Evolutionary conservation across 1,140 invertebrate species (phyloP).

Genomic region (Tribolium castaneum): DNA sequence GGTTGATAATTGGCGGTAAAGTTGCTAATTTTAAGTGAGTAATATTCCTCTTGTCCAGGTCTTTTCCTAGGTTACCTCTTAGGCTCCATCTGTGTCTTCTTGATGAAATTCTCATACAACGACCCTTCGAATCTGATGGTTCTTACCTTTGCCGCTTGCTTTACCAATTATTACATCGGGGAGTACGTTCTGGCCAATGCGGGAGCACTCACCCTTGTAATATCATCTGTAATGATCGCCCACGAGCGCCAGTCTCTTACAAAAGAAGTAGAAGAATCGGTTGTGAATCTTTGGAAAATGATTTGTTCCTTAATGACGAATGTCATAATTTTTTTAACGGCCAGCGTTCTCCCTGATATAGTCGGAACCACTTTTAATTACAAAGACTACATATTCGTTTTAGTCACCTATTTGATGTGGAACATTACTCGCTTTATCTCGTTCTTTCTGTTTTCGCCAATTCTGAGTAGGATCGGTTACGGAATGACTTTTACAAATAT

Average conservation of each 20-base stretch:
- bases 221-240: conserved; percentile 26
- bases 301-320: neutral
- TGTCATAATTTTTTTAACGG: neutral
- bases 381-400: neutral
- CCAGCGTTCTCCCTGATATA: neutral
- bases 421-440: neutral
- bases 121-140: neutral
- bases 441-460: conserved; percentile 9
- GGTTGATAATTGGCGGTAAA: neutral
- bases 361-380: neutral
- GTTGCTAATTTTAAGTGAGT: neutral
- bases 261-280: conserved; percentile 3
- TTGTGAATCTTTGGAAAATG: conserved; percentile 19
- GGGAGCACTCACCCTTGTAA: neutral
- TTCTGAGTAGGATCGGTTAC: conserved; percentile 15
- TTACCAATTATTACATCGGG: neutral
- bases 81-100: neutral
- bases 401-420: conserved; percentile 5
- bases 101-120: neutral
- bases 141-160: neutral
- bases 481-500: neutral
- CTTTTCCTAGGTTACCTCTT: neutral
- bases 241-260: conserved; percentile 5
- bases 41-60: neutral
- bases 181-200: neutral